Percentiles rank a stretch among this genome's conserved stretches.
These are phyloP conservation scores for Listronotus oregonensis DNA, from an alignment of 1,140 invertebrate genomes.

Conservation along the genomic window DNA sequence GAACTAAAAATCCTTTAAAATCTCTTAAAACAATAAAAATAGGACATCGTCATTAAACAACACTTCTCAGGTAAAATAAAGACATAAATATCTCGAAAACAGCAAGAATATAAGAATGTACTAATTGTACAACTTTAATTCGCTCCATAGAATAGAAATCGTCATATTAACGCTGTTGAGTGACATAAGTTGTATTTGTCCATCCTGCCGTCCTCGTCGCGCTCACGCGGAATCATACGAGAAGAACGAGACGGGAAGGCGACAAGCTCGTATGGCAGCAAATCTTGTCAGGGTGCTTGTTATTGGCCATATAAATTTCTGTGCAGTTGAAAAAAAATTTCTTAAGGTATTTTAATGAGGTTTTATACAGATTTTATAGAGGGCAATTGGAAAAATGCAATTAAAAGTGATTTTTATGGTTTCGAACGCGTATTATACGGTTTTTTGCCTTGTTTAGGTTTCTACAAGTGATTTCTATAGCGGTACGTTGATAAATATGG, in stretches of 20 bases:
- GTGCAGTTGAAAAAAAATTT: constrained; percentile 33
- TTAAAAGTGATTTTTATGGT: constrained; percentile 39
- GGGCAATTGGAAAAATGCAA: constrained; percentile 39
- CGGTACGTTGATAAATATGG: constrained; percentile 3
- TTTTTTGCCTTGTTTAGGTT: constrained; percentile 23
- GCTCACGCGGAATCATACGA: not conserved
- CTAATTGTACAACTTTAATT: constrained; percentile 46
- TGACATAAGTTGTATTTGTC: constrained; percentile 24
- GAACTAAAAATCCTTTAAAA: too few species aligned
- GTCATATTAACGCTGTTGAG: constrained; percentile 41
- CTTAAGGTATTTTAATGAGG: constrained; percentile 40
- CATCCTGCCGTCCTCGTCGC: constrained; percentile 14
- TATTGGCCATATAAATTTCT: constrained; percentile 42
- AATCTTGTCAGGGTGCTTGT: constrained; percentile 36
- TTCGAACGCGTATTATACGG: constrained; percentile 29
- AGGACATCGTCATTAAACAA: not conserved
- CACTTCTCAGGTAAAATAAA: constrained; percentile 36
- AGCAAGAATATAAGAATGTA: constrained; percentile 44
- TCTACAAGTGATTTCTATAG: constrained; percentile 21
- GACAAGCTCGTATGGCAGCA: constrained; percentile 15
- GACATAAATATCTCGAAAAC: constrained; percentile 41
- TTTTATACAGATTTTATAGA: constrained; percentile 33
- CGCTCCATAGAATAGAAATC: constrained; percentile 45
- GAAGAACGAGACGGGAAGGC: not conserved
- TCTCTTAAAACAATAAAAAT: not conserved